Evolutionary conservation across 2,888 invertebrate species (phyloP), one percentile per base, ranked within the genome.

Genomic region (Lobophora halterata): DNA sequence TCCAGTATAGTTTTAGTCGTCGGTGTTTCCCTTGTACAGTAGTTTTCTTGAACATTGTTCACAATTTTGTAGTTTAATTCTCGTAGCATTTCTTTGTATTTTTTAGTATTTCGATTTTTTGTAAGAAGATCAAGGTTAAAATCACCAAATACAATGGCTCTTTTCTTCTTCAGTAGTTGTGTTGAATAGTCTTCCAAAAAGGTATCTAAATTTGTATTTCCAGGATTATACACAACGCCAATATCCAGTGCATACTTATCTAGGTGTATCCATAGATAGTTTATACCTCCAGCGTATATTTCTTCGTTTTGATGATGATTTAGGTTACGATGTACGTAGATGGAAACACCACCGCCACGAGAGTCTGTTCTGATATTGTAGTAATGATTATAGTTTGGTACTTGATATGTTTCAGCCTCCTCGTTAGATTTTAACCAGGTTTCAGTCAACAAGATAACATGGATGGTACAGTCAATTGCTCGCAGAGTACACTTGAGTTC

Each of bases 91-190:
- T n/a, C 1, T 9, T 16, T 16, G 27, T 27, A 21, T 1, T 17
- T 11, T 17, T 21, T 27, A 3, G 5, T 4, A 5, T 5, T 18
- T 14, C 8, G 13, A 9, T 25, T 14, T 7, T 7, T 25, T n/a
- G 3, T 25, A 3, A 13, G 7, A 9, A 25, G 7, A 5, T 33
- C 13, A 2, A 11, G 12, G 11, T 24, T 24, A 10, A 32, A 24
- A 16, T 17, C 23, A 5, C 32, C 32, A 13, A 14, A 32, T 2
- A 33, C 17, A n/a, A 33, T 12, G 9, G 19, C 19, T 16, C 18
- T 33, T 18, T 9, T 33, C 16, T 25, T 14, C 26, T 11, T n/a
- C 7, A 25, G 33, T 7, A 25, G 10, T 18, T 33, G 18, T n/a
- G 17, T 3, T 23, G 23, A 23, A 3, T 23, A 23, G 5, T 2